A percentile compares a stretch with the other conserved stretches of the same genome.
phyloP scores from a whole-genome alignment of 2,113 vertebrate species.

The Peucedramus taeniatus region DNA sequence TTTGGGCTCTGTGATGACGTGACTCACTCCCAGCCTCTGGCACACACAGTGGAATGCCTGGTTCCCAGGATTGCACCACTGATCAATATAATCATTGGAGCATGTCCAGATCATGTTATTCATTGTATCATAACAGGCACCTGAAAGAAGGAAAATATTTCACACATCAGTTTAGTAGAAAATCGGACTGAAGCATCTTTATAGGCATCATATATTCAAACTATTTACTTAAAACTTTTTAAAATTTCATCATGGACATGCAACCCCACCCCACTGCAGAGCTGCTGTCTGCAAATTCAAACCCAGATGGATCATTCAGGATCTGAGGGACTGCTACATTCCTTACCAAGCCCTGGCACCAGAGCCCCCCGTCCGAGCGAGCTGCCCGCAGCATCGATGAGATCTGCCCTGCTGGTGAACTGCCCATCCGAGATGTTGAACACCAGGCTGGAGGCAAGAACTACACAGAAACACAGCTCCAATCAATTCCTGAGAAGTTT shows the following conservation, averaged over 20 bases:
- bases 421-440: constrained; percentile 93
- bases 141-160: constrained; percentile 60
- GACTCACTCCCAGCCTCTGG: constrained; percentile 92
- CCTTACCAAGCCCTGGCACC: constrained; percentile 92
- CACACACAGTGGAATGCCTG: constrained; percentile 99
- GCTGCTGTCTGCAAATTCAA: not conserved
- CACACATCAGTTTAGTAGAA: not conserved
- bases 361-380: constrained; percentile 95
- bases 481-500: not conserved
- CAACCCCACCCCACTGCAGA: not conserved
- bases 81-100: constrained; percentile 97
- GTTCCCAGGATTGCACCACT: constrained; percentile 98
- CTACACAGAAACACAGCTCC: constrained; percentile 62
- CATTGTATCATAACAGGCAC: constrained; percentile 93
- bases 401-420: constrained; percentile 92
- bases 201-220: not conserved
- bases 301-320: not conserved
- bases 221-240: not conserved
- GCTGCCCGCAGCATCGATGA: constrained; percentile 94
- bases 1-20: constrained; percentile 91
- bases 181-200: not conserved
- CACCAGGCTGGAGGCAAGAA: constrained; percentile 92
- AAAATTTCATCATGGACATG: fast-evolving
- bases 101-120: constrained; percentile 99
- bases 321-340: not conserved